These are phyloP conservation scores for Bambusicola thoracicus DNA, from an alignment of 2,113 vertebrate species.

Conservation along the genomic window DNA sequence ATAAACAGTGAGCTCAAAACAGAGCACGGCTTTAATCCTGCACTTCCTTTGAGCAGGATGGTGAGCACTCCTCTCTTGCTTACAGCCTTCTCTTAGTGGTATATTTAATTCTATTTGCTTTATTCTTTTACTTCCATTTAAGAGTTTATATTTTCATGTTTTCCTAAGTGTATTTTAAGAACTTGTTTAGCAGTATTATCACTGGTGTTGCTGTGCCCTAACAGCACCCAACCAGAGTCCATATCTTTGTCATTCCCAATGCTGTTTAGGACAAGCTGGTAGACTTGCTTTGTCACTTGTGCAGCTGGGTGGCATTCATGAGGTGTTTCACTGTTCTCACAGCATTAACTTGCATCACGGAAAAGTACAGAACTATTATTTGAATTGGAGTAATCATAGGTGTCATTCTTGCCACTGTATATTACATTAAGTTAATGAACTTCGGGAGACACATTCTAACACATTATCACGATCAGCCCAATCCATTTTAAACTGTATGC, in stretches of 20 bases:
- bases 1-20: conserved; percentile 67
- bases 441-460: conserved; percentile 61
- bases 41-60: conserved; percentile 17
- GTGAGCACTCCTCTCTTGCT: not conserved
- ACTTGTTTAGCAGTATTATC: conserved; percentile 2
- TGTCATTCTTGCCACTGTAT: conserved; percentile 42
- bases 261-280: not conserved
- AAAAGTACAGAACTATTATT: conserved; percentile 53
- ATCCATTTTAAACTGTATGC: conserved; percentile 67
- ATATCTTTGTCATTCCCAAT: not conserved
- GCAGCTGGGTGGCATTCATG: conserved; percentile 33
- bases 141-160: not conserved
- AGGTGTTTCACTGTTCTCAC: conserved; percentile 17
- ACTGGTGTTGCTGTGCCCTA: not conserved
- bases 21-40: conserved; percentile 62
- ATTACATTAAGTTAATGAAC: conserved; percentile 75
- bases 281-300: not conserved
- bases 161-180: not conserved
- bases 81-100: not conserved
- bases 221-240: not conserved
- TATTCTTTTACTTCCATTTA: conserved; percentile 18
- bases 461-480: conserved; percentile 46
- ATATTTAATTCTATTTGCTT: not conserved
- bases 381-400: conserved; percentile 66
- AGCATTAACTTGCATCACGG: conserved; percentile 18